Conservation (phyloP, 2,888 invertebrate species). For the Agriopis marginaria region DNA sequence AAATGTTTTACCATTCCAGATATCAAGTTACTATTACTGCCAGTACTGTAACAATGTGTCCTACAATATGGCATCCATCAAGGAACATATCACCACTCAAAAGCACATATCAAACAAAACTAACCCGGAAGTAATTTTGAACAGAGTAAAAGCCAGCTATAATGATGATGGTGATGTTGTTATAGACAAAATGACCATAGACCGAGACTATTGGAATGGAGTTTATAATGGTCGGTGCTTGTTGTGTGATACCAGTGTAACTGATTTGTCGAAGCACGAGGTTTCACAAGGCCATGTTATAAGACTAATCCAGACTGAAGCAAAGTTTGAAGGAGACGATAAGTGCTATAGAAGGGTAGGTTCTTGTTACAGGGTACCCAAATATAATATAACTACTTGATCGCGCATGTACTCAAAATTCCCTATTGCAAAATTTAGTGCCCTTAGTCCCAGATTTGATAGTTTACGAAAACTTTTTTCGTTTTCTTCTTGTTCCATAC, state of each 20-base stretch:
- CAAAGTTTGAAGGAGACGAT: slow-evolving; percentile 41
- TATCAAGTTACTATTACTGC: slow-evolving; percentile 62
- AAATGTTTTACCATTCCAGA: slow-evolving; percentile 52
- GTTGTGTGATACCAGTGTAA: slow-evolving; percentile 53
- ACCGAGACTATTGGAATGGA: slow-evolving; percentile 62
- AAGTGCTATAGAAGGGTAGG: slow-evolving; percentile 60
- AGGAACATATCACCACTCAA: slow-evolving; percentile 54
- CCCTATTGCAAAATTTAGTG: too few relatives aligned
- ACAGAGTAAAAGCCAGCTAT: slow-evolving; percentile 44
- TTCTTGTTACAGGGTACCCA: not conserved
- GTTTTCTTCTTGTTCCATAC: too few relatives aligned
- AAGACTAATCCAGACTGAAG: slow-evolving; percentile 56
- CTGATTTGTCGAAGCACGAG: slow-evolving; percentile 51
- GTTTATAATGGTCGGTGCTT: slow-evolving; percentile 56
- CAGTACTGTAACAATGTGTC: slow-evolving; percentile 60
- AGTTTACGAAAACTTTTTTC: too few relatives aligned
- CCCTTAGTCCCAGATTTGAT: too few relatives aligned
- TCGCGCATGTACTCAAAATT: too few relatives aligned
- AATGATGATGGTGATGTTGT: slow-evolving; percentile 47
- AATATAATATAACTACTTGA: too few relatives aligned
- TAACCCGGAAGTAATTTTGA: slow-evolving; percentile 25
- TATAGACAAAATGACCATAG: slow-evolving; percentile 53
- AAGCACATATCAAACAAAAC: slow-evolving; percentile 44
- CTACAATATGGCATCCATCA: slow-evolving; percentile 41
- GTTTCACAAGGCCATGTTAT: slow-evolving; percentile 54